Percentiles rank a stretch among this genome's conserved stretches.
Evolutionary conservation across 2,888 invertebrate genomes (phyloP).

Genomic region (Andrena fulva): DNA sequence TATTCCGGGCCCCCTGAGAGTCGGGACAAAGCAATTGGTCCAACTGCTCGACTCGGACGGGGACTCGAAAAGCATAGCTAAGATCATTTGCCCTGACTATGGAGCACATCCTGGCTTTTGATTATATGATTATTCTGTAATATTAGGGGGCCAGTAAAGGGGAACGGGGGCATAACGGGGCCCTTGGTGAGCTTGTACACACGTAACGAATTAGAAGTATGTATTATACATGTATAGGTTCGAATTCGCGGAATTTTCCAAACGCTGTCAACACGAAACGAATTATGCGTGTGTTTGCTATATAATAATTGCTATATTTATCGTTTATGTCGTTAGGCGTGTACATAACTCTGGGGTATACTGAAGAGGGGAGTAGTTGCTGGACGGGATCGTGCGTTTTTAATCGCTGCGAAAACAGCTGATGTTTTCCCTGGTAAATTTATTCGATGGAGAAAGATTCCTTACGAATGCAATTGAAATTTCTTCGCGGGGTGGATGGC

Average conservation of each 20-base stretch:
- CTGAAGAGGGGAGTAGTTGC: background rate
- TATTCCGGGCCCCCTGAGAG: background rate
- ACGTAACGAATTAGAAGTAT: slow-evolving; percentile 2
- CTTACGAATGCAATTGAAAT: background rate
- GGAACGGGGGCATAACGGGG: background rate
- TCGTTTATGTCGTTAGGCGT: slow-evolving; percentile 28
- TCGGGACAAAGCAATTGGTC: too few relatives aligned
- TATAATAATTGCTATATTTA: too few relatives aligned
- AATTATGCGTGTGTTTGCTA: too few relatives aligned
- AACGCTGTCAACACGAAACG: too few relatives aligned
- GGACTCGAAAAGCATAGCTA: background rate
- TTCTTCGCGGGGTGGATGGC: slow-evolving; percentile 7
- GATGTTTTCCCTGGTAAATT: slow-evolving; percentile 53
- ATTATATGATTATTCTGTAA: background rate
- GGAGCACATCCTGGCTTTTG: background rate
- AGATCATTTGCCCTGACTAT: slow-evolving; percentile 6
- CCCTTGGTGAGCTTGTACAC: slow-evolving; percentile 6
- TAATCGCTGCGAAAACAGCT: slow-evolving; percentile 52
- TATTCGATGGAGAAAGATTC: slow-evolving; percentile 36
- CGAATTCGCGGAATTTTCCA: too few relatives aligned
- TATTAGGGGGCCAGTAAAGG: background rate
- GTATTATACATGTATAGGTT: too few relatives aligned
- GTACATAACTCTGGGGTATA: background rate
- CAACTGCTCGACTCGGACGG: too few relatives aligned
- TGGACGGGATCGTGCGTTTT: slow-evolving; percentile 46